Evolutionary conservation across 2,797 vertebrate genomes (phyloP).

Genomic region (Acrossocheilus wenchowensis): DNA sequence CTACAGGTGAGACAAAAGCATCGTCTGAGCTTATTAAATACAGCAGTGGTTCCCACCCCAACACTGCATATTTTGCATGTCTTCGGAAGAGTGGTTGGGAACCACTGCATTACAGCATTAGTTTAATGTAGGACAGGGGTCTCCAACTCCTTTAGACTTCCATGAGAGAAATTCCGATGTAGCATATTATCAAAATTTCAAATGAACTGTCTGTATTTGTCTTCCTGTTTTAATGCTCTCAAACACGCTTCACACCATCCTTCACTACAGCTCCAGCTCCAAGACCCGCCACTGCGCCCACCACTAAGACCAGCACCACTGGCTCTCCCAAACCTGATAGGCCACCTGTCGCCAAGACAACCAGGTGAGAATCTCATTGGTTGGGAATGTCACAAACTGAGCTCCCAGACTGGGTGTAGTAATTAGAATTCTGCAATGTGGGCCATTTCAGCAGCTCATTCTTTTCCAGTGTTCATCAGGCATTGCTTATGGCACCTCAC

Average conservation of each 20-base stretch:
- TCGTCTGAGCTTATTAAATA: not conserved
- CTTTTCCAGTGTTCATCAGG: not conserved
- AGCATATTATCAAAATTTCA: not conserved
- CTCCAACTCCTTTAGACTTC: not conserved
- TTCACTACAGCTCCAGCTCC: conserved; percentile 54
- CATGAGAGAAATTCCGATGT: not conserved
- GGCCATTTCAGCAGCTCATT: conserved; percentile 29
- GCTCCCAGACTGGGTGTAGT: conserved; percentile 10
- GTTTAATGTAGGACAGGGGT: not conserved
- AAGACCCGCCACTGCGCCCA: conserved; percentile 66
- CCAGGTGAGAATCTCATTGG: conserved; percentile 71
- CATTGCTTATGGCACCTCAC: not conserved
- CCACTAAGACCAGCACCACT: conserved; percentile 66
- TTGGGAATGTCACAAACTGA: conserved; percentile 33
- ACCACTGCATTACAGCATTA: not conserved
- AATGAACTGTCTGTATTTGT: conserved; percentile 6
- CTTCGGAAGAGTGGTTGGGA: not conserved
- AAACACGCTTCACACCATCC: not conserved
- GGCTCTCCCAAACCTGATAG: conserved; percentile 65
- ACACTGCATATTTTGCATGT: not conserved
- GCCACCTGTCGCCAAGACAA: conserved; percentile 75
- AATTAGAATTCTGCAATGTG: not conserved
- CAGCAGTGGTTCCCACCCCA: not conserved
- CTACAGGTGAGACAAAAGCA: conserved; percentile 67
- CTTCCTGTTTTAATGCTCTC: not conserved